Base-by-base conservation (phyloP, 2,113 vertebrate species). In the Alectura lathami region DNA sequence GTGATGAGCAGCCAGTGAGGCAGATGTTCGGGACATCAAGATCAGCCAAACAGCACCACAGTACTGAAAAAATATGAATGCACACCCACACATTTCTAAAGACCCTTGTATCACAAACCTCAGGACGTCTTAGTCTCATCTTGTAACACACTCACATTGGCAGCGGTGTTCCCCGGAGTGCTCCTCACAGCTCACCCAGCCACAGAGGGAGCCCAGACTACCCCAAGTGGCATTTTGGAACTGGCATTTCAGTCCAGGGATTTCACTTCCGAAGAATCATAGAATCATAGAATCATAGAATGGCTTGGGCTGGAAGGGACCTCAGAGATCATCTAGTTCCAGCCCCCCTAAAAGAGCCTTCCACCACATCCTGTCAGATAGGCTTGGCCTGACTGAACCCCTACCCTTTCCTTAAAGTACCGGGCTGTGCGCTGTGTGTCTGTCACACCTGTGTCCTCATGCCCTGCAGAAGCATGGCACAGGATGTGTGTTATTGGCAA, bases 121-220 rank as follows among this genome's bases (percentile, higher is more conserved):
- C 3, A 32, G 24, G 13, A 54, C 32, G 17, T 45, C 86, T 69
- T 26, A 74, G 40, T n/a, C 5, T 24, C 21, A 4, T 11, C 27
- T 14, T 22, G n/a, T n/a, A 45, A 34, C 0, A 0, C 13, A 7
- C 4, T 57, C 8, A 3, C 17, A 42, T 53, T 6, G 36, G 26
- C 51, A 60, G 43, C 2, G 21, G 29, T 15, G 27, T 38, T 40
- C 15, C 17, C 48, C 11, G 2, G 5, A 23, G 3, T 8, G 16
- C 18, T 75, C 36, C 8, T 13, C 6, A 0, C 38, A 75, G 14
- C 32, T 77, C 42, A 13, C 40, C 38, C 42, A 47, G 36, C 3
- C 7, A 2, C 60, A 40, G 36, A 40, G 27, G 60, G 38, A 40
- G 26, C 38, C 26, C 38, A 63, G 20, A 63, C 13, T 50, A 23